Evolutionary conservation across 2,797 vertebrate genomes (phyloP).

Genomic region (Anableps anableps): DNA sequence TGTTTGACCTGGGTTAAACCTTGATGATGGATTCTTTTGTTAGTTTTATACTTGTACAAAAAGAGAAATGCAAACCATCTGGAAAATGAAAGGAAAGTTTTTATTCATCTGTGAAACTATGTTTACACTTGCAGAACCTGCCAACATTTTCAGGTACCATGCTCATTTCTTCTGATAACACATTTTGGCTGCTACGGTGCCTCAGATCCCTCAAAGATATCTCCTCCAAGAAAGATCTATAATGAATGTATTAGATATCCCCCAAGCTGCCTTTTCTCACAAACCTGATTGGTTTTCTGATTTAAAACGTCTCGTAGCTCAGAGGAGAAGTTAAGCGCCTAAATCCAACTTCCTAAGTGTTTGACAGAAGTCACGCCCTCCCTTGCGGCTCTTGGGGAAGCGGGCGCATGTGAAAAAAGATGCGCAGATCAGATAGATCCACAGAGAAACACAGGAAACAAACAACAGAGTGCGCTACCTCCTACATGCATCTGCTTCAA

Average conservation of each 20-base stretch:
- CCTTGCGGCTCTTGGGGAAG: slow-evolving; percentile 19
- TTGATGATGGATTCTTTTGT: slow-evolving; percentile 31
- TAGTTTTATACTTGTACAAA: not conserved
- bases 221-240: slow-evolving; percentile 20
- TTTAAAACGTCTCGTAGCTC: slow-evolving; percentile 30
- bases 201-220: slow-evolving; percentile 32
- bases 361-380: slow-evolving; percentile 11
- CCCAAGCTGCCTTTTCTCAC: slow-evolving; percentile 25
- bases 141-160: slow-evolving; percentile 6
- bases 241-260: slow-evolving; percentile 24
- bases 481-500: slow-evolving; percentile 8
- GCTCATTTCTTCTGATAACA: slow-evolving; percentile 8
- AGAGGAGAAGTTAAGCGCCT: slow-evolving; percentile 31
- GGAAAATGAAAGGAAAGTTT: not conserved
- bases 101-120: slow-evolving; percentile 15
- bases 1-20: slow-evolving; percentile 24
- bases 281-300: slow-evolving; percentile 40
- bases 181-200: slow-evolving; percentile 1
- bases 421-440: slow-evolving; percentile 15
- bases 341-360: slow-evolving; percentile 16
- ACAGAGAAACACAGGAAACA: slow-evolving; percentile 8
- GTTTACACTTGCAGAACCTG: not conserved
- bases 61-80: not conserved
- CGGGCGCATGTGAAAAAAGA: slow-evolving; percentile 39
- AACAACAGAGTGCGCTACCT: slow-evolving; percentile 8